A percentile compares a stretch with the other conserved stretches of the same genome.
Evolutionary conservation across 2,113 vertebrate species (phyloP).

Genomic region (Corythaixoides concolor): DNA sequence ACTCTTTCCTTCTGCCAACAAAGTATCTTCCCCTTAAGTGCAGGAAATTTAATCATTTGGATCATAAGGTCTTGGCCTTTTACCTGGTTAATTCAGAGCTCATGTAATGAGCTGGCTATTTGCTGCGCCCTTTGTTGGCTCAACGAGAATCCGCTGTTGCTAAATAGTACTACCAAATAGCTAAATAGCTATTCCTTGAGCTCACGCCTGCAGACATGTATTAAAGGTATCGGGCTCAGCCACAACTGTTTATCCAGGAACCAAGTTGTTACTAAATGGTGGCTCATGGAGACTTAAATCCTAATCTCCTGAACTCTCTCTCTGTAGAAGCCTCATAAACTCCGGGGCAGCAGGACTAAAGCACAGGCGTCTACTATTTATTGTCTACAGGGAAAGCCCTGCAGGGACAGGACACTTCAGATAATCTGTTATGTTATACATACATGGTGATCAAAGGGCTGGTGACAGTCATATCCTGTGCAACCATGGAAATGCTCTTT

Average conservation of each 20-base stretch:
- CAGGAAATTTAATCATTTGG: neutral
- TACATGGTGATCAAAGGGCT: neutral
- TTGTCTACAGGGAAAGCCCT: neutral
- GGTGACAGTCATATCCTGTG: neutral
- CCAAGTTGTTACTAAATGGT: neutral
- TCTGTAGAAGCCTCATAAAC: neutral
- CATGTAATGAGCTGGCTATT: neutral
- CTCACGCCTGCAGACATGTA: neutral
- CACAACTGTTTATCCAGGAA: neutral
- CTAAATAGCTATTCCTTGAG: neutral
- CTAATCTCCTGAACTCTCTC: neutral
- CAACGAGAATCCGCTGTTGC: neutral
- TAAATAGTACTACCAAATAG: neutral
- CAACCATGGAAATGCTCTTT: neutral
- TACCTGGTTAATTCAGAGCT: neutral
- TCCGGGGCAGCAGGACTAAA: neutral
- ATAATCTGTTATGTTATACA: neutral
- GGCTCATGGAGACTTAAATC: neutral
- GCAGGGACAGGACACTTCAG: neutral
- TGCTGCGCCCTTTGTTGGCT: neutral
- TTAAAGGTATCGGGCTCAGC: neutral
- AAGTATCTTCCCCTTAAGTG: neutral
- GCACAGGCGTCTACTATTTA: neutral
- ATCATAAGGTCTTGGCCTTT: neutral
- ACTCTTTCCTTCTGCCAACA: neutral